Percentiles rank a stretch among this genome's conserved stretches.
Evolutionary conservation across 2,113 vertebrate genomes (phyloP).

Genomic region (Melozone crissalis): DNA sequence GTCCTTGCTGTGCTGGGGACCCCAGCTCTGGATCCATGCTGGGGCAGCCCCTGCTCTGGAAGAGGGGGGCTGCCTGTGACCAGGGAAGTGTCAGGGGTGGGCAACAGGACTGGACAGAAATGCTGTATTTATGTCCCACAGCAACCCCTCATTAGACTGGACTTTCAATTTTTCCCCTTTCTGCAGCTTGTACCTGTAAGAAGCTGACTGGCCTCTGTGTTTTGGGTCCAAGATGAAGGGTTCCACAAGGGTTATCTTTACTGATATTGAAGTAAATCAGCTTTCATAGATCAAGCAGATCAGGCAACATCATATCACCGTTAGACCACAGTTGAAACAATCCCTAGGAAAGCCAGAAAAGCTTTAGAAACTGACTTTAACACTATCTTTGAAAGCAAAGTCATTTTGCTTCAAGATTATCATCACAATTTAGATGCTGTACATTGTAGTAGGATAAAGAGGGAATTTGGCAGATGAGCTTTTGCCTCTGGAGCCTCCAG

Average conservation of each 20-base stretch:
- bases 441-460: slow-evolving; percentile 64
- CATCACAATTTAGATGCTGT: slow-evolving; percentile 56
- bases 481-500: slow-evolving; percentile 51
- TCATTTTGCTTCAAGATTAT: slow-evolving; percentile 51
- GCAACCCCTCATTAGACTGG: background rate
- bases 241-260: background rate
- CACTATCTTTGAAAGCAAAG: slow-evolving; percentile 34
- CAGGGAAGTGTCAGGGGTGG: background rate
- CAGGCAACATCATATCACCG: background rate
- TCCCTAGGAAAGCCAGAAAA: slow-evolving; percentile 34
- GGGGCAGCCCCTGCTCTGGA: background rate
- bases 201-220: background rate
- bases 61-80: accelerated
- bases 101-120: background rate
- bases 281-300: slow-evolving; percentile 17
- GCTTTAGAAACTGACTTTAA: slow-evolving; percentile 11
- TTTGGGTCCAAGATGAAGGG: background rate
- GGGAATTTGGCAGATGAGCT: slow-evolving; percentile 61
- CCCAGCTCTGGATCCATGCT: background rate
- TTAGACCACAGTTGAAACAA: slow-evolving; percentile 44
- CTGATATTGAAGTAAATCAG: background rate
- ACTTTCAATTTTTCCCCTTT: background rate
- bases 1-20: background rate
- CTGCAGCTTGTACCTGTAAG: background rate
- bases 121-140: background rate